These are phyloP conservation scores for Leptogaster cylindrica DNA, from an alignment of 2,888 invertebrate species.

Conservation along the genomic window DNA sequence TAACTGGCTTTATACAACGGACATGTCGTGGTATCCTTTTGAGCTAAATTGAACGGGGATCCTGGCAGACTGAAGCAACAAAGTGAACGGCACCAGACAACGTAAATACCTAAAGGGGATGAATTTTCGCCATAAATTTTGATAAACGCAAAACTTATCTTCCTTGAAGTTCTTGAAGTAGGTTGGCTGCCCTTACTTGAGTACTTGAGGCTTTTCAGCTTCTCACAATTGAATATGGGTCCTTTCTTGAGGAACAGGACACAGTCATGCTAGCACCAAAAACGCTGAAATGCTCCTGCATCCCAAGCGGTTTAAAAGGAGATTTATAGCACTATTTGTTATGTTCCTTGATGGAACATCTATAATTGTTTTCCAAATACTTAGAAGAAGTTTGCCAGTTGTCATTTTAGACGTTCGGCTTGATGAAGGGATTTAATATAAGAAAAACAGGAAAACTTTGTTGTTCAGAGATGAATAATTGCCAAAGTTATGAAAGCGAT, in stretches of 20 bases:
- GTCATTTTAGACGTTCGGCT: neutral
- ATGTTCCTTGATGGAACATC: neutral
- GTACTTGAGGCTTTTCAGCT: neutral
- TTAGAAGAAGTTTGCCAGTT: neutral
- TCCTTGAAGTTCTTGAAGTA: too few species aligned
- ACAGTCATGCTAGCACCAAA: too few species aligned
- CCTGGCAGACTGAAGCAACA: too few species aligned
- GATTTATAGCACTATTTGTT: neutral
- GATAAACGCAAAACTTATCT: conserved; percentile 1
- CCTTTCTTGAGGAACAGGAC: too few species aligned
- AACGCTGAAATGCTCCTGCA: neutral
- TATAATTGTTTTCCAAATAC: neutral
- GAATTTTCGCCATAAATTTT: neutral
- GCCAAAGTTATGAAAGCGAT: neutral
- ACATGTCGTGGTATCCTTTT: too few species aligned
- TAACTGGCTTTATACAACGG: too few species aligned
- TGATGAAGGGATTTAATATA: neutral
- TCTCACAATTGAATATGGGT: neutral
- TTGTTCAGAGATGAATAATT: neutral
- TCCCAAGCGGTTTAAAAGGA: neutral
- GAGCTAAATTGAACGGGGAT: too few species aligned
- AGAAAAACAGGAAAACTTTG: neutral
- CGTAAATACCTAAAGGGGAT: neutral
- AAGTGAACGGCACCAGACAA: too few species aligned
- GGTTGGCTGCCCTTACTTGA: neutral